phyloP scores from a whole-genome alignment of 2,888 invertebrate genomes.

The Hydropsyche betteni region DNA sequence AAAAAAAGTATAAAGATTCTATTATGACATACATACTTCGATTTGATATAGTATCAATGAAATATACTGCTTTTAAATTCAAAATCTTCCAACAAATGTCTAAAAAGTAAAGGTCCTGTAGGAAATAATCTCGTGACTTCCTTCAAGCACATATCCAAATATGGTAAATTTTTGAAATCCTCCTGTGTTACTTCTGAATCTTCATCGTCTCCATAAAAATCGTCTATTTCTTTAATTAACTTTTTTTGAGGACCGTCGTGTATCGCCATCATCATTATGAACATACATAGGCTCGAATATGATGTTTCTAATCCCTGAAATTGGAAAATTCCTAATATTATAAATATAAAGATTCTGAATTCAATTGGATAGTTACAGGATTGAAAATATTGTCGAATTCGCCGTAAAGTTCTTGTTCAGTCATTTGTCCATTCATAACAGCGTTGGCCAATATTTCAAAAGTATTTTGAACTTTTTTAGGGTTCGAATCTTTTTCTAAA shows the following conservation, averaged over 20 bases:
- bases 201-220: slow-evolving; percentile 29
- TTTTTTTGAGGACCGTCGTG: slow-evolving; percentile 29
- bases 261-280: slow-evolving; percentile 40
- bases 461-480: background rate
- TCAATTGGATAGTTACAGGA: background rate
- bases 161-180: slow-evolving; percentile 25
- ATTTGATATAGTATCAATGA: background rate
- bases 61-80: slow-evolving; percentile 35
- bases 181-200: slow-evolving; percentile 19
- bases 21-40: background rate
- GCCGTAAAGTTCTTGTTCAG: slow-evolving; percentile 33
- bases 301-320: slow-evolving; percentile 39
- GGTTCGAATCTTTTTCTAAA: background rate
- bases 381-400: slow-evolving; percentile 40
- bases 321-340: background rate
- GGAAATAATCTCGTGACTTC: slow-evolving; percentile 37
- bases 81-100: slow-evolving; percentile 35
- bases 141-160: slow-evolving; percentile 41
- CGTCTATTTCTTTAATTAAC: slow-evolving; percentile 38
- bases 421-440: slow-evolving; percentile 27
- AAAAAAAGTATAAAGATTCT: background rate
- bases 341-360: background rate
- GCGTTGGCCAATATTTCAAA: slow-evolving; percentile 15
- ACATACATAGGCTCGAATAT: slow-evolving; percentile 26
- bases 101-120: slow-evolving; percentile 24